Percentiles rank a stretch among this genome's conserved stretches.
Conservation (phyloP, 2,797 vertebrate genomes). For the Prunella strophiata region DNA sequence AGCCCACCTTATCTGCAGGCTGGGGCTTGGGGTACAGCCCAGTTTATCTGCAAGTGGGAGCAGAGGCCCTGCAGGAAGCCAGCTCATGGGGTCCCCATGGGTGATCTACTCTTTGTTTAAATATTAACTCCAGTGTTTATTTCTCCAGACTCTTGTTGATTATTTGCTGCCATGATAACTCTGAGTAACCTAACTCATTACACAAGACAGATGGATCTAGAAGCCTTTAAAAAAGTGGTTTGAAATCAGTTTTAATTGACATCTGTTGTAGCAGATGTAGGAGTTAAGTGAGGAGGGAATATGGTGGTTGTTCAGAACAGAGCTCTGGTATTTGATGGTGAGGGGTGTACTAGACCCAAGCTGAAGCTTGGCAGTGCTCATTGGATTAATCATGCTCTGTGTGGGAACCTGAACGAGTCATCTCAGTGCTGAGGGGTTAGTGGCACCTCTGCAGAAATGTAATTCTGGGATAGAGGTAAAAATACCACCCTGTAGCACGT, state of each 20-base stretch:
- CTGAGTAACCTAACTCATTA: not conserved
- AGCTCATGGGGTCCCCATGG: not conserved
- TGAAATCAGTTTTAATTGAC: not conserved
- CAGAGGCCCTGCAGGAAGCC: not conserved
- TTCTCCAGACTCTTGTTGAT: not conserved
- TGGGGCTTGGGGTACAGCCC: not conserved
- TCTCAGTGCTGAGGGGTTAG: not conserved
- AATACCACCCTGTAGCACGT: not conserved
- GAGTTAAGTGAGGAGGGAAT: not conserved
- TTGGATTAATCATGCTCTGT: not conserved
- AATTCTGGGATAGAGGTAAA: not conserved
- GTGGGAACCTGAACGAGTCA: not conserved
- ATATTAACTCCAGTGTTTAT: not conserved
- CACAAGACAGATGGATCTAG: not conserved
- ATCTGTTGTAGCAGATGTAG: constrained; percentile 1
- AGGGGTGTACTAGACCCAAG: not conserved
- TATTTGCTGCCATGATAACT: not conserved
- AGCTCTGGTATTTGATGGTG: not conserved
- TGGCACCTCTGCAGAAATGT: not conserved
- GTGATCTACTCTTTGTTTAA: not conserved
- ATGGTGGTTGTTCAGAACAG: not conserved
- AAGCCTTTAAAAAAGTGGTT: not conserved
- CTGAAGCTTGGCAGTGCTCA: not conserved
- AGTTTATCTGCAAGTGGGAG: not conserved
- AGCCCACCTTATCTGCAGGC: not conserved